Conservation (phyloP, 2,797 vertebrate genomes). For the Amblyraja radiata region DNA sequence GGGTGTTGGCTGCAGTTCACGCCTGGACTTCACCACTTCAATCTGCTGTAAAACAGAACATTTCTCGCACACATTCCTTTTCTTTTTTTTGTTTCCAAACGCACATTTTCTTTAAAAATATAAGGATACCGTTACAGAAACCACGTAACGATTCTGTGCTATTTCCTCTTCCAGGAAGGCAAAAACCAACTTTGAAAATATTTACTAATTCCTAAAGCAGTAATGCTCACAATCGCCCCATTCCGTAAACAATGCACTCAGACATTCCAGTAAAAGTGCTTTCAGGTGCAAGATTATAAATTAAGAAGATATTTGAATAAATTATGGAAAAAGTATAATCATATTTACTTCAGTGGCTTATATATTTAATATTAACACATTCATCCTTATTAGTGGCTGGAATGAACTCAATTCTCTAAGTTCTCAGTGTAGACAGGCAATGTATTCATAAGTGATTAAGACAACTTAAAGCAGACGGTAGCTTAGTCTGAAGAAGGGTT, state of each 20-base stretch:
- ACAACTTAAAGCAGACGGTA: not conserved
- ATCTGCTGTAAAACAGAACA: not conserved
- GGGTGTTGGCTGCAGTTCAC: not conserved
- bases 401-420: not conserved
- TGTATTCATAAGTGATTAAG: not conserved
- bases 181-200: constrained; percentile 30
- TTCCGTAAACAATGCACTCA: constrained; percentile 26
- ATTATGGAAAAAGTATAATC: constrained; percentile 1
- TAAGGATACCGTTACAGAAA: constrained; percentile 18
- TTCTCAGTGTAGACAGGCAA: not conserved
- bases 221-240: not conserved
- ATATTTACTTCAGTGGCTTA: not conserved
- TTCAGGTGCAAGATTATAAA: not conserved
- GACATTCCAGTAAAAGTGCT: constrained; percentile 17
- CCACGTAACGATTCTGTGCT: constrained; percentile 1
- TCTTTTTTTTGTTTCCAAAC: not conserved
- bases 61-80: not conserved
- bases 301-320: not conserved
- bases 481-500: too few relatives aligned
- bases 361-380: not conserved
- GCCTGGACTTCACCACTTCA: not conserved
- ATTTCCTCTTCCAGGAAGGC: constrained; percentile 21
- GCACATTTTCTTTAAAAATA: constrained; percentile 35
- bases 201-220: constrained; percentile 27
- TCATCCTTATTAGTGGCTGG: not conserved